Percentiles rank a stretch among this genome's conserved stretches.
These are phyloP conservation scores for Leucoraja erinaceus DNA, from an alignment of 2,113 vertebrate genomes.

Conservation along the genomic window DNA sequence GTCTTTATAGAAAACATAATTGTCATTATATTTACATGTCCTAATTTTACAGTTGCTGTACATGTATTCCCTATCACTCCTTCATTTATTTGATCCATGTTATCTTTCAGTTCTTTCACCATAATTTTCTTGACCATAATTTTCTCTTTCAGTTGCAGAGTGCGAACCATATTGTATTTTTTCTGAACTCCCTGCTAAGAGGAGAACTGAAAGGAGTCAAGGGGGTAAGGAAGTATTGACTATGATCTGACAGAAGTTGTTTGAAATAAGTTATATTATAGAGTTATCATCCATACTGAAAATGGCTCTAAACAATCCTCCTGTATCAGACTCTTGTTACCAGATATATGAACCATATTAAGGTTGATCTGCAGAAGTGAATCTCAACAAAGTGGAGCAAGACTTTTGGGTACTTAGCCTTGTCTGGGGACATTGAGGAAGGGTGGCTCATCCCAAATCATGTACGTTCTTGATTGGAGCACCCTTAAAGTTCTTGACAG, in stretches of 20 bases:
- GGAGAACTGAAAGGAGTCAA: slow-evolving; percentile 61
- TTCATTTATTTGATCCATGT: neutral
- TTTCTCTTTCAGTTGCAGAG: slow-evolving; percentile 54
- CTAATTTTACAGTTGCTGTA: neutral
- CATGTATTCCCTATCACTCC: neutral
- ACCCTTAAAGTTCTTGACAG: too few species aligned
- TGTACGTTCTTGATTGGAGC: too few species aligned
- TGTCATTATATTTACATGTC: neutral
- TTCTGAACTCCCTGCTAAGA: slow-evolving; percentile 59
- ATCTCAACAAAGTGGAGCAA: too few species aligned
- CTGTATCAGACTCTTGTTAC: too few species aligned
- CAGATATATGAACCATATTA: too few species aligned
- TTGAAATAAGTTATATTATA: too few species aligned
- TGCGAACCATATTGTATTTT: slow-evolving; percentile 59
- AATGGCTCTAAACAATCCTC: too few species aligned
- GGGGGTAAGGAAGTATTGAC: slow-evolving; percentile 52
- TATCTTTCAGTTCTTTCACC: neutral
- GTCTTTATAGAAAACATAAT: neutral
- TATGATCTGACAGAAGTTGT: neutral
- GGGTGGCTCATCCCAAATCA: too few species aligned
- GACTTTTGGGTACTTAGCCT: too few species aligned
- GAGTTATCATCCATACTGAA: too few species aligned
- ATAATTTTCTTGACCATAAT: neutral
- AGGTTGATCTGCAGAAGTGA: too few species aligned
- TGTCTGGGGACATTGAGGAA: too few species aligned